Conservation (phyloP, 2,888 invertebrate species). For the Cheilosia pagana region DNA sequence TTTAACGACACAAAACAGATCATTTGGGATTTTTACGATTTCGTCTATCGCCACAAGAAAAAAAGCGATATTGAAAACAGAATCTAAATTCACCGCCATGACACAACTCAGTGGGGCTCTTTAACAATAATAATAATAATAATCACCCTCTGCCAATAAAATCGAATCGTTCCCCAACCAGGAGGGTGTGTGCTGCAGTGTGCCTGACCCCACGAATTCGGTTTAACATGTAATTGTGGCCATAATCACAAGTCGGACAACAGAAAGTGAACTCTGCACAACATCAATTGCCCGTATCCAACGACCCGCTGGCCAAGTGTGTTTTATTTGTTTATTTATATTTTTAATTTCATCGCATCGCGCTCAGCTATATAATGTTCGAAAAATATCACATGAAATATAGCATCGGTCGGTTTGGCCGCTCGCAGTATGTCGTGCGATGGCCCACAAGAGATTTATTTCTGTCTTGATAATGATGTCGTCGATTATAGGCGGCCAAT, state of each 20-base stretch:
- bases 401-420: slow-evolving; percentile 8
- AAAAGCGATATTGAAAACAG: neutral
- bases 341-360: slow-evolving; percentile 49
- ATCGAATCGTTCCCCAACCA: neutral
- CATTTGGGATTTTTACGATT: slow-evolving; percentile 30
- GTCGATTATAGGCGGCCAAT: slow-evolving; percentile 71
- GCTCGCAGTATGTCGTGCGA: slow-evolving; percentile 59
- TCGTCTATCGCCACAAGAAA: slow-evolving; percentile 12
- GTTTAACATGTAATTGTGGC: too few relatives aligned
- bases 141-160: neutral
- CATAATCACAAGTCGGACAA: neutral
- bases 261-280: slow-evolving; percentile 5
- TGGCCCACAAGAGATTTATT: slow-evolving; percentile 72
- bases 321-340: slow-evolving; percentile 55
- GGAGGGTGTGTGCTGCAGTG: neutral
- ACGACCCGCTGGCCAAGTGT: slow-evolving; percentile 21
- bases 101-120: slow-evolving; percentile 7
- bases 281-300: slow-evolving; percentile 29
- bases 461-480: slow-evolving; percentile 70
- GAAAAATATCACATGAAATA: slow-evolving; percentile 6
- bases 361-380: slow-evolving; percentile 11
- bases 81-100: slow-evolving; percentile 10
- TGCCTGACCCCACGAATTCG: too few relatives aligned
- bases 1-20: slow-evolving; percentile 55
- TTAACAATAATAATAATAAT: slow-evolving; percentile 7